phyloP scores from a whole-genome alignment of 2,888 invertebrate species.

The Macrosiphum euphorbiae region DNA sequence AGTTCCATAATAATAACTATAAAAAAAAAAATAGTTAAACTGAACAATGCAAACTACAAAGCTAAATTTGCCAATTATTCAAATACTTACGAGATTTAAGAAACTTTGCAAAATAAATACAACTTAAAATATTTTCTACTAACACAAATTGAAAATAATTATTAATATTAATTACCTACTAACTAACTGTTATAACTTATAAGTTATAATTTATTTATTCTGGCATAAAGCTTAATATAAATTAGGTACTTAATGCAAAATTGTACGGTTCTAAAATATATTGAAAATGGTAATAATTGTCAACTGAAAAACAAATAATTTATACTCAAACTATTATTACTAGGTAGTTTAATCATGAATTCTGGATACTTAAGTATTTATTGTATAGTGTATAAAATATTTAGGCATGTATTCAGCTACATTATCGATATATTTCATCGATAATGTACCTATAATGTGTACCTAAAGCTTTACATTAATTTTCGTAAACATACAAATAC shows the following conservation, averaged over 20 bases:
- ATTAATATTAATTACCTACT: background rate
- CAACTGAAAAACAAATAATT: background rate
- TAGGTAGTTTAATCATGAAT: background rate
- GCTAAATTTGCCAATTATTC: background rate
- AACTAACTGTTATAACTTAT: background rate
- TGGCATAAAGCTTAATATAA: background rate
- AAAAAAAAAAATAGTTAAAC: background rate
- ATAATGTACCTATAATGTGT: background rate
- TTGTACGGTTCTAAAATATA: background rate
- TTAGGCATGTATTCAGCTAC: background rate
- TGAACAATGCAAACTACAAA: background rate
- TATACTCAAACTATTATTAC: background rate
- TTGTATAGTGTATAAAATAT: background rate
- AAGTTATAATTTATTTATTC: background rate
- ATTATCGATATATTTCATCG: background rate
- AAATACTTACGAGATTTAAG: background rate
- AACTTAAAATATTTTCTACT: background rate
- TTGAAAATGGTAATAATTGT: background rate
- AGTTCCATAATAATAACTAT: background rate
- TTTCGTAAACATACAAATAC: background rate
- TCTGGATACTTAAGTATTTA: background rate
- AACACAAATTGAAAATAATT: background rate
- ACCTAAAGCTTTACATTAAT: background rate
- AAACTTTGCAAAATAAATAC: background rate
- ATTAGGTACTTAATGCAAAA: background rate